Conservation (phyloP, 2,113 vertebrate species). For the Leiothrix lutea region DNA sequence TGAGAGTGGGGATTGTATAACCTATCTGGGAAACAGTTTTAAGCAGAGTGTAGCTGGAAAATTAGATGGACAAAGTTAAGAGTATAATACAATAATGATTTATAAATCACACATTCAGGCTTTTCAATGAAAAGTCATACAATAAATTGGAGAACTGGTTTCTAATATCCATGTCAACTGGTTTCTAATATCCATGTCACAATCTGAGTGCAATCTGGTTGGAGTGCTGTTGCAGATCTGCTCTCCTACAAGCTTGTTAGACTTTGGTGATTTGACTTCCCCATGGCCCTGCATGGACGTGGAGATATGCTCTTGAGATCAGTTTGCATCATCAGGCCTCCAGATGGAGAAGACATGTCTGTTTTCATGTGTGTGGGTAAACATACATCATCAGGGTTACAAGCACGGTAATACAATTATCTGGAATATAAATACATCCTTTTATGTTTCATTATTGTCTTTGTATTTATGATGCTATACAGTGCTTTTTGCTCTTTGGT, state of each 20-base stretch:
- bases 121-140: neutral
- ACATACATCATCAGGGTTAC: neutral
- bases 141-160: neutral
- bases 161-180: accelerated
- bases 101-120: neutral
- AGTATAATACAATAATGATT: neutral
- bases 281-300: neutral
- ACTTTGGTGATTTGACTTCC: neutral
- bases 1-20: neutral
- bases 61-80: neutral
- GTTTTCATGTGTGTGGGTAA: neutral
- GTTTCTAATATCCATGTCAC: accelerated
- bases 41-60: neutral
- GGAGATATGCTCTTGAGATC: neutral
- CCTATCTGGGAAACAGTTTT: neutral
- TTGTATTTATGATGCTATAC: neutral
- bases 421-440: neutral
- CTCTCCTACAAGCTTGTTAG: neutral
- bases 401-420: neutral
- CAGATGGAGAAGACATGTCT: neutral
- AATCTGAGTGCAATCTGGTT: accelerated
- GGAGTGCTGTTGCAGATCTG: neutral
- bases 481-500: neutral
- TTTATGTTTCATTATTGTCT: neutral
- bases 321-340: neutral